These are phyloP conservation scores for Scatophagus argus DNA, from an alignment of 2,113 vertebrate genomes.

Conservation along the genomic window DNA sequence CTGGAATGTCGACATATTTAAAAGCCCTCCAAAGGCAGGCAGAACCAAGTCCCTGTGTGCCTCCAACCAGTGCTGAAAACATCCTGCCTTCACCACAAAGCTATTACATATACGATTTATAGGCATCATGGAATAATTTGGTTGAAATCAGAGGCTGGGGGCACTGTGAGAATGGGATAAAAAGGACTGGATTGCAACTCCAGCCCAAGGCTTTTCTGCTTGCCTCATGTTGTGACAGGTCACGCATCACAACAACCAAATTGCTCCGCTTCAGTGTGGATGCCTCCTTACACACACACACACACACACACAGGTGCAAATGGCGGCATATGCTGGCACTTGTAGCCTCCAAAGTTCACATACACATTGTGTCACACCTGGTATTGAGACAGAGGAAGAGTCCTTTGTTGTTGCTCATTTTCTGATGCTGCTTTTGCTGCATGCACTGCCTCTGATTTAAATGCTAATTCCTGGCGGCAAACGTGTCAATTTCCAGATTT, in stretches of 20 bases:
- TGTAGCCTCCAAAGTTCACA: conserved; percentile 4
- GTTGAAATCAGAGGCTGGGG: conserved; percentile 50
- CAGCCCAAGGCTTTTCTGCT: conserved; percentile 49
- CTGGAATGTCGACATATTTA: neutral
- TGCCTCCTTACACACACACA: neutral
- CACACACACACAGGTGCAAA: conserved; percentile 30
- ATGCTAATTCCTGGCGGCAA: neutral
- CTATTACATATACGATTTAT: conserved; percentile 34
- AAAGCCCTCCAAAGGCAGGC: neutral
- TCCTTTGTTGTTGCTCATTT: neutral
- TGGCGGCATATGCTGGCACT: neutral
- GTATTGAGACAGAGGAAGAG: too few species aligned
- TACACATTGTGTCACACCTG: neutral
- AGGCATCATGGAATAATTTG: conserved; percentile 49
- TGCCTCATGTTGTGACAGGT: conserved; percentile 54
- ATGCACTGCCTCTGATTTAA: neutral
- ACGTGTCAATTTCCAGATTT: neutral
- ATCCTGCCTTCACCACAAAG: conserved; percentile 25
- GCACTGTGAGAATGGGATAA: conserved; percentile 25
- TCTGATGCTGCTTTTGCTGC: neutral
- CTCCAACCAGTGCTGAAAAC: conserved; percentile 1
- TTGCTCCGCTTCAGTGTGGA: conserved; percentile 35
- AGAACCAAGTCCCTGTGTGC: conserved; percentile 9
- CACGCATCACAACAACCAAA: conserved; percentile 49
- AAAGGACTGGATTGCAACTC: conserved; percentile 43